These are phyloP conservation scores for Mesoclemmys tuberculata DNA, from an alignment of 2,113 vertebrate species.

Conservation along the genomic window DNA sequence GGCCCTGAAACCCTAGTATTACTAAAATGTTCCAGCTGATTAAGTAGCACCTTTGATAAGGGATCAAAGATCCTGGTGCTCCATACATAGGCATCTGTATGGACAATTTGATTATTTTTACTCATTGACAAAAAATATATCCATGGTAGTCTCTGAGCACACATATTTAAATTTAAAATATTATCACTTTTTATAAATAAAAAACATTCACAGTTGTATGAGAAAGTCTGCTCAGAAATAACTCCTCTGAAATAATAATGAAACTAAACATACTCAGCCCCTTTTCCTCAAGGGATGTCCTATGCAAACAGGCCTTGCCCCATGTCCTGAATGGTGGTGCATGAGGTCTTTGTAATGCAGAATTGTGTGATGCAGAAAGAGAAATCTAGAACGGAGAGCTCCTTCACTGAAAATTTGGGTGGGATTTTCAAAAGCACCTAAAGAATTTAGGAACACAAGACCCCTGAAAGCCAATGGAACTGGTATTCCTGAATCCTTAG, in stretches of 20 bases:
- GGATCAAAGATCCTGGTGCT: not conserved
- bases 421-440: not conserved
- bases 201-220: constrained; percentile 11
- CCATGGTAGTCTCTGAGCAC: constrained; percentile 7
- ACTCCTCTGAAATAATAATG: no score
- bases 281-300: constrained; percentile 4
- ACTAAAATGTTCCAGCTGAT: not conserved
- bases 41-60: not conserved
- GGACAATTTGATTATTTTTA: constrained; percentile 34
- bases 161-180: constrained; percentile 42
- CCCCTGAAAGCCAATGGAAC: not conserved
- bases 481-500: not conserved
- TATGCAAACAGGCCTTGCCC: constrained; percentile 20
- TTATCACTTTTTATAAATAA: constrained; percentile 34
- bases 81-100: not conserved
- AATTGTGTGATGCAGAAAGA: not conserved
- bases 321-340: constrained; percentile 13
- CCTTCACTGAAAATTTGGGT: not conserved
- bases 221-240: not conserved
- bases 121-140: not conserved
- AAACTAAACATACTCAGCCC: not conserved
- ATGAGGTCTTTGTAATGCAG: not conserved
- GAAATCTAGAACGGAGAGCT: not conserved
- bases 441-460: not conserved
- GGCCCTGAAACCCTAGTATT: no score